Conservation (phyloP, 1,140 invertebrate species). For the Calephelis virginiensis region DNA sequence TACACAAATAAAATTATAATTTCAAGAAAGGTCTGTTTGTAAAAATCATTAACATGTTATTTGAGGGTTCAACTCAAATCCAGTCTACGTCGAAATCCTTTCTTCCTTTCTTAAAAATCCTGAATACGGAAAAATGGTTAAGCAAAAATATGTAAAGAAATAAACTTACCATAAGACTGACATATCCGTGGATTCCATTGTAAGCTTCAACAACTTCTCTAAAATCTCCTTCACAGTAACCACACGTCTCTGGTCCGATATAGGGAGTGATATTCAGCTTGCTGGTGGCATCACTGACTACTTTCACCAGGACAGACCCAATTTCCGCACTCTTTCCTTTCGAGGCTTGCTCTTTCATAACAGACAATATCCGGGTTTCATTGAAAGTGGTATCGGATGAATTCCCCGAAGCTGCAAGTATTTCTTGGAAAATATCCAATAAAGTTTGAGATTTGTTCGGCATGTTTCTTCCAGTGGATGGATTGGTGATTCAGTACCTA, state of each 20-base stretch:
- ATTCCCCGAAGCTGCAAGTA: conserved; percentile 58
- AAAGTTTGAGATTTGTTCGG: conserved; percentile 59
- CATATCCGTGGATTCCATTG: conserved; percentile 67
- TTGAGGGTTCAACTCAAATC: no score
- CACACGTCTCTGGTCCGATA: conserved; percentile 54
- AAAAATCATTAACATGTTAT: no score
- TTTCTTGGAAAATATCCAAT: conserved; percentile 66
- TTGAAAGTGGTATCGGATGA: conserved; percentile 53
- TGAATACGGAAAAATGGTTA: not conserved
- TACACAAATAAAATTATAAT: no score
- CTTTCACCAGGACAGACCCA: conserved; percentile 51
- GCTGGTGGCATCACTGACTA: conserved; percentile 55
- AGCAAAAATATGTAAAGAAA: not conserved
- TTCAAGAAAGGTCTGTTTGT: no score
- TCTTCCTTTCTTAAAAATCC: no score
- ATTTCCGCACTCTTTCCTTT: conserved; percentile 47
- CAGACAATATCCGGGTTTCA: conserved; percentile 56
- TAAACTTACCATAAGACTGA: conserved; percentile 61
- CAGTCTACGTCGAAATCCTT: no score
- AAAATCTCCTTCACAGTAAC: conserved; percentile 64
- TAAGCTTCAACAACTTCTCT: conserved; percentile 58
- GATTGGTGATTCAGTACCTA: not conserved
- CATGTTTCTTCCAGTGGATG: conserved; percentile 41
- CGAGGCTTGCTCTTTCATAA: conserved; percentile 52
- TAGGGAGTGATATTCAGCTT: conserved; percentile 42